Conservation (phyloP, 2,113 vertebrate genomes). For the Alexandromys fortis region DNA sequence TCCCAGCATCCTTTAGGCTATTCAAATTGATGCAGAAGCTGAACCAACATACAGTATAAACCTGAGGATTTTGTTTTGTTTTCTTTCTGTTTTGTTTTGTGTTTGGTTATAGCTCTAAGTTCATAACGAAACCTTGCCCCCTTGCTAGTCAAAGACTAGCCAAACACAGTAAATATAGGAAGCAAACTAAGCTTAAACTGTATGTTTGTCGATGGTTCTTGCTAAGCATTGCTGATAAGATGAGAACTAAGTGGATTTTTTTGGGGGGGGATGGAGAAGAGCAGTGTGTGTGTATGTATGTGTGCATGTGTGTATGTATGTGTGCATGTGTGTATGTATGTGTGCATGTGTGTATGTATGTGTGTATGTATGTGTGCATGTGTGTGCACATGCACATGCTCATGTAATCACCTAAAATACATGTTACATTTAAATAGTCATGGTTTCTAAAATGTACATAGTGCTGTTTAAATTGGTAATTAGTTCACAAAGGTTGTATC, state of each 20-base stretch:
- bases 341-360: too few species aligned
- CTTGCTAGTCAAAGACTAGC: background rate
- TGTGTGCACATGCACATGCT: too few species aligned
- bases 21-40: background rate
- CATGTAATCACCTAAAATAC: background rate
- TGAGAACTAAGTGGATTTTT: background rate
- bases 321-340: background rate
- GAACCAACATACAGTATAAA: background rate
- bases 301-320: background rate
- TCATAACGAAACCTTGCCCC: background rate
- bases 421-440: background rate
- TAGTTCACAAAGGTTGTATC: background rate
- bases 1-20: background rate
- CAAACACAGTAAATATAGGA: background rate
- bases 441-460: background rate
- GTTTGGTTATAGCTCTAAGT: background rate
- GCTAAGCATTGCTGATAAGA: background rate
- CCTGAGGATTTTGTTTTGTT: background rate
- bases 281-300: background rate
- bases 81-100: background rate
- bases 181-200: background rate
- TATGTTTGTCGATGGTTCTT: background rate
- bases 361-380: too few species aligned
- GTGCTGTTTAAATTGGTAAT: background rate
- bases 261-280: background rate